Conservation (phyloP, 2,797 vertebrate genomes). For the Austrolebias charrua region DNA sequence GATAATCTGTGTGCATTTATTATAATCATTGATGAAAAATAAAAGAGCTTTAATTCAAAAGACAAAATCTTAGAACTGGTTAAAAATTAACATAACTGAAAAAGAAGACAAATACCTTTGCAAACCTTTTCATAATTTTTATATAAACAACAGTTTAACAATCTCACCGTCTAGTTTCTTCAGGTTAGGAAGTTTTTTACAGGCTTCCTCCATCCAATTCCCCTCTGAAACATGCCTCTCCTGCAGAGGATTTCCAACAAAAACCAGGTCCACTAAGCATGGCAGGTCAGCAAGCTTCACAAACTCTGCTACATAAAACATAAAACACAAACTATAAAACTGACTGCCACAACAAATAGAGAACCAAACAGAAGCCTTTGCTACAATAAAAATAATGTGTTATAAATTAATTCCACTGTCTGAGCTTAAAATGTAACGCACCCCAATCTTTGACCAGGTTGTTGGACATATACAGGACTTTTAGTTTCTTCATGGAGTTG, state of each 20-base stretch:
- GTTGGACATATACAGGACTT: constrained; percentile 96
- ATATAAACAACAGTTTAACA: neutral
- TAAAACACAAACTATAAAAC: neutral
- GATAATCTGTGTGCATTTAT: too few species aligned
- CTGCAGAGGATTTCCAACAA: constrained; percentile 95
- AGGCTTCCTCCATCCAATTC: constrained; percentile 92
- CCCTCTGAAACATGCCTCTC: constrained; percentile 88
- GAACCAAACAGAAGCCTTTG: neutral
- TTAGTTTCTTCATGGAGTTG: constrained; percentile 89
- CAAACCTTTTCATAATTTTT: fast-evolving
- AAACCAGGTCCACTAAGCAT: constrained; percentile 89
- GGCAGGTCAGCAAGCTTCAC: constrained; percentile 88
- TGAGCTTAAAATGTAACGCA: constrained; percentile 61
- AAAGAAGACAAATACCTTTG: too few species aligned
- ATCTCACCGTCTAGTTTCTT: constrained; percentile 92
- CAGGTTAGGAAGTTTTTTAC: constrained; percentile 87
- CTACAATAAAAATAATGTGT: neutral
- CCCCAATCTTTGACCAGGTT: constrained; percentile 98
- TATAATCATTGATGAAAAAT: too few species aligned
- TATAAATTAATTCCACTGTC: neutral
- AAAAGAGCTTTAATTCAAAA: too few species aligned
- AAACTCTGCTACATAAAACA: constrained; percentile 85
- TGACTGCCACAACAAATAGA: neutral
- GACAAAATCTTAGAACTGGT: too few species aligned
- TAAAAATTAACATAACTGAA: too few species aligned